Percentiles rank a stretch among this genome's conserved stretches.
Conservation (phyloP, 2,797 vertebrate genomes). For the Mallotus villosus region DNA sequence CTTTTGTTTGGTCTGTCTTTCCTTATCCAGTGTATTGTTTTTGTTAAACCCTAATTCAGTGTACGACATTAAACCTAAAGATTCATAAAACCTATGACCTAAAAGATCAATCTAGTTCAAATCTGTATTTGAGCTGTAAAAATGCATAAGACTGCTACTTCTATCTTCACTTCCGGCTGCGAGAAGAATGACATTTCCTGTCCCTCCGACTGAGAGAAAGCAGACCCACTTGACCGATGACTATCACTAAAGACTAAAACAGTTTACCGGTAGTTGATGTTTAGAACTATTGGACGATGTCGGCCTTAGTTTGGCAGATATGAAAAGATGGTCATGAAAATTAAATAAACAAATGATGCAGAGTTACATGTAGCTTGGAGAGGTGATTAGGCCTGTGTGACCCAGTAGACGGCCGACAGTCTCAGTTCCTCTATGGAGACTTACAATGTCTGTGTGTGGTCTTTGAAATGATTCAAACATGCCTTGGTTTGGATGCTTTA, state of each 20-base stretch:
- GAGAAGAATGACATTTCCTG: conserved; percentile 66
- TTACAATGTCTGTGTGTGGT: background rate
- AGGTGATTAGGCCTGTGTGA: background rate
- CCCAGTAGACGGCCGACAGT: background rate
- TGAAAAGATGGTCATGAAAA: background rate
- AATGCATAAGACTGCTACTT: conserved; percentile 7
- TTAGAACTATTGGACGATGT: background rate
- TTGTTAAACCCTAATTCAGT: no score
- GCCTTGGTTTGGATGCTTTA: no score
- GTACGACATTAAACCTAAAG: no score
- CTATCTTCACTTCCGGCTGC: conserved; percentile 69
- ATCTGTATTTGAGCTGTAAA: background rate
- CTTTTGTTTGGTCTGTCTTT: background rate
- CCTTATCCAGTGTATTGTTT: background rate
- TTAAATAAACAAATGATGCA: background rate
- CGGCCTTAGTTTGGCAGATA: no score
- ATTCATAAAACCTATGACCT: no score
- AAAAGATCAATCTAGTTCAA: background rate
- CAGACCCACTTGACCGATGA: conserved; percentile 48
- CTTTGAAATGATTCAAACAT: background rate
- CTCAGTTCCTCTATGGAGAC: background rate
- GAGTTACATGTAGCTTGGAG: background rate
- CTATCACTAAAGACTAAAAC: background rate
- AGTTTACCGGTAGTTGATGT: background rate
- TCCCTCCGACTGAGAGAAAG: conserved; percentile 62